phyloP scores from a whole-genome alignment of 2,888 invertebrate genomes.

The Eupithecia subumbrata region DNA sequence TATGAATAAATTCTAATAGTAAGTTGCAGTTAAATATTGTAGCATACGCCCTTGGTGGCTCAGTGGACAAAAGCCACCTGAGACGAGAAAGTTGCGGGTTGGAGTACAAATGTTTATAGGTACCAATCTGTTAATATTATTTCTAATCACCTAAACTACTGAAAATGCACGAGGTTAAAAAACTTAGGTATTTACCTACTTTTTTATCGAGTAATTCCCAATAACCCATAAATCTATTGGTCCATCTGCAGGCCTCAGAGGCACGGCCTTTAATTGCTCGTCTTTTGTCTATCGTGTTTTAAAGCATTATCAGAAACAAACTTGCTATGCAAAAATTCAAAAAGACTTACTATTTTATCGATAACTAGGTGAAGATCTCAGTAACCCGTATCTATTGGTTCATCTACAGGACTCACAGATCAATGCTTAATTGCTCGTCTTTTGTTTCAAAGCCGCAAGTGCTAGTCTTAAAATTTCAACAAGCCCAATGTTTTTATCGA shows the following conservation, averaged over 20 bases:
- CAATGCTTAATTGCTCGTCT: background rate
- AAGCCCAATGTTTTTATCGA: background rate
- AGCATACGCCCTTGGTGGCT: background rate
- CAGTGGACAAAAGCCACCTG: background rate
- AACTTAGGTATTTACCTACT: no score
- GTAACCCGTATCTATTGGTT: slow-evolving; percentile 32
- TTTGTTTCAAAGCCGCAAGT: no score
- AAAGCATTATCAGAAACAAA: no score
- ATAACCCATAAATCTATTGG: slow-evolving; percentile 29
- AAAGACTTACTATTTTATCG: background rate
- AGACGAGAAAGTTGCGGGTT: background rate
- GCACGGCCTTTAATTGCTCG: slow-evolving; percentile 39
- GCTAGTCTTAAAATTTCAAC: background rate
- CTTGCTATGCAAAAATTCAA: no score
- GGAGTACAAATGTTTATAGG: background rate
- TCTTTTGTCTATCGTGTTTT: slow-evolving; percentile 41
- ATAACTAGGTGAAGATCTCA: background rate
- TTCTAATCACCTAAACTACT: no score
- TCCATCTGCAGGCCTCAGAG: slow-evolving; percentile 40
- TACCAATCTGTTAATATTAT: no score
- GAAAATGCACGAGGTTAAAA: no score
- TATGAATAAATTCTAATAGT: background rate
- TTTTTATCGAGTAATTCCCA: slow-evolving; percentile 8
- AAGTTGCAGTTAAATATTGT: background rate
- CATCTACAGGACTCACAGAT: slow-evolving; percentile 19